Base-by-base conservation (phyloP, 2,797 vertebrate genomes). In the Allobates femoralis region DNA sequence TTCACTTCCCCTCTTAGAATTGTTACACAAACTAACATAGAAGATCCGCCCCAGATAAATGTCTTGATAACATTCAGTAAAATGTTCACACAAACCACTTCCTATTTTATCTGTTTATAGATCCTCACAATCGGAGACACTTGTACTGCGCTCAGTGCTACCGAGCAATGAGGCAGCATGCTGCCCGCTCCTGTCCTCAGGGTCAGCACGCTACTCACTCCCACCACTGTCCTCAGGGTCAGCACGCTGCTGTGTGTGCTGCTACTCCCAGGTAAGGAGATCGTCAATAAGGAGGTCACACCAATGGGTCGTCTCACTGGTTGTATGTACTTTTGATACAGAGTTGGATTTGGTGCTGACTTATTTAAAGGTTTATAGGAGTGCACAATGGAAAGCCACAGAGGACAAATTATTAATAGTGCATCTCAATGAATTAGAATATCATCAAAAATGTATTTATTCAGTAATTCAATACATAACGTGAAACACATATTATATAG, bases 61-160 rank as follows among this genome's bases (percentile, higher is more conserved):
- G 11, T 50, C 37, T 41, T 6, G 21, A 46, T 50, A 46, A 73
- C 41, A 3, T 15, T 0, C 3, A 6, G 16, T 12, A 14, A 34
- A 34, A 41, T 50, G 69, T 71, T 73, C 12, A 14, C 23, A 73
- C 10, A 50, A 73, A 73, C 37, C 69, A 73, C 69, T 73, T 73
- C 69, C 69, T 73, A 34, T 21, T 3, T 71, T 15, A 69, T 71
- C 41, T 50, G 32, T 73, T 1, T 71, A 73, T 37, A 46, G 14
- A n/a, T 5, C 2, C 3, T 46, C 0, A 3, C 23, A 46, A 3
- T 5, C 2, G 5, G 19, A 41, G 34, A 10, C 37, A 8, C 15
- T 23, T 14, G 21, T n/a, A 26, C 69, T 73, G 37, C 5, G 11
- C 5, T 26, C 37, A 0, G 37, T n/a, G 69, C 37, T 37, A 23